A percentile compares a stretch with the other conserved stretches of the same genome.
Conservation (phyloP, 1,140 invertebrate species). For the Camponotus vicinus region DNA sequence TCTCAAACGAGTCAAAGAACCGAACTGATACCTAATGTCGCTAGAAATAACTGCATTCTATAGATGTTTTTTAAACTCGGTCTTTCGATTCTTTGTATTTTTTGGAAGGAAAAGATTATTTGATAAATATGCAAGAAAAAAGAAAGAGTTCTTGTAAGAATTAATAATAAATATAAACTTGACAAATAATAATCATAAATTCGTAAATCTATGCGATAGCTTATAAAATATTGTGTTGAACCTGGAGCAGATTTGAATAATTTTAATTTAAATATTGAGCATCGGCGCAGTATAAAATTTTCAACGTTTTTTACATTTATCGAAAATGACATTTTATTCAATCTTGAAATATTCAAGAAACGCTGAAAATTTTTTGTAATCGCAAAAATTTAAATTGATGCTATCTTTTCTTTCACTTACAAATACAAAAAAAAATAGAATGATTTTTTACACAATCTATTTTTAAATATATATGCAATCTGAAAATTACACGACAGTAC, state of each 20-base stretch:
- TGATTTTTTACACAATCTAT: neutral
- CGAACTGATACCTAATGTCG: conserved; percentile 9
- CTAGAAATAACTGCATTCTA: neutral
- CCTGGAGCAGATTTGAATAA: neutral
- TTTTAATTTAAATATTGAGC: neutral
- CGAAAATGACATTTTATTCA: neutral
- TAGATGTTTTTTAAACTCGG: neutral
- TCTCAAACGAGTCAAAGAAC: conserved; percentile 1
- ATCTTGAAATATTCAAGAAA: neutral
- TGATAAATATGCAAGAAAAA: neutral
- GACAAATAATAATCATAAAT: neutral
- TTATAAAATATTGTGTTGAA: neutral
- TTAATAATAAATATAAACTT: neutral
- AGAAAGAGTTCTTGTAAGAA: neutral
- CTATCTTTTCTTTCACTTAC: neutral
- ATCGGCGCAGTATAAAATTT: neutral
- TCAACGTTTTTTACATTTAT: neutral
- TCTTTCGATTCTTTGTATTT: neutral
- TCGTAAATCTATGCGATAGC: neutral
- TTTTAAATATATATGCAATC: neutral
- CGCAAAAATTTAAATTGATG: neutral
- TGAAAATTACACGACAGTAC: neutral
- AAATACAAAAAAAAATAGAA: neutral
- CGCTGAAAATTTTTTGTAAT: neutral
- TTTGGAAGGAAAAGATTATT: neutral